Base-by-base conservation (phyloP, 2,113 vertebrate genomes). In the Lota lota region DNA sequence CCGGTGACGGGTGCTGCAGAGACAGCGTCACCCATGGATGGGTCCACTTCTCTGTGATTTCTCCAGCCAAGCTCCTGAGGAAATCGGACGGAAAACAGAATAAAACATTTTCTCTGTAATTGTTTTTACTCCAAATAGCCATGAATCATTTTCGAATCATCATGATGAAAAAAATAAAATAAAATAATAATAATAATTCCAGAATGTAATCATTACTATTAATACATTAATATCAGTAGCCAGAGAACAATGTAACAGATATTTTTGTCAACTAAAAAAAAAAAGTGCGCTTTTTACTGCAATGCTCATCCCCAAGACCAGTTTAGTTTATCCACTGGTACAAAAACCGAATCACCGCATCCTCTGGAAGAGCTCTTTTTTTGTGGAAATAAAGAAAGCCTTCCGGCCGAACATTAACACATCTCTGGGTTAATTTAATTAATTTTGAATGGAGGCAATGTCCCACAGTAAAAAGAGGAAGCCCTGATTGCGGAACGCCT, bases 361-460 rank as follows among this genome's bases (percentile, higher is more conserved):
- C 40, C 40, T 47, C 40, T 47, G 12, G 1, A 17, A 56, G 14
- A 56, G 53, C 53, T 18, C 12, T 56, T 82, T 86, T 82, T 86
- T 74, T 73, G 64, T 76, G 83, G 28, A 85, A 84, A 82, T 76
- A 83, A 77, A 83, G 88, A 86, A 85, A 87, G 83, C 81, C 79
- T 73, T 3, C 61, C 64, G 68, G 85, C 79, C 73, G 59, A 63
- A 79, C 84, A 85, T 88, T 86, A 87, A 75, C 67, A 76, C 78
- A 85, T 75, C 82, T 83, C 77, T 82, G 64, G 83, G 78, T 89
- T 88, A 80, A 85, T 89, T 89, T 84, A 90, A 89, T 91, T 88
- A 83, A 88, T 88, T 88, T 80, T 84, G 77, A 85, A 87, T 86
- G 77, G 83, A 84, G 82, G 78, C 73, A 83, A 80, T 83, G 86